These are phyloP conservation scores for Hydroisotoma schaefferi DNA, from an alignment of 2,888 invertebrate genomes.

Conservation along the genomic window DNA sequence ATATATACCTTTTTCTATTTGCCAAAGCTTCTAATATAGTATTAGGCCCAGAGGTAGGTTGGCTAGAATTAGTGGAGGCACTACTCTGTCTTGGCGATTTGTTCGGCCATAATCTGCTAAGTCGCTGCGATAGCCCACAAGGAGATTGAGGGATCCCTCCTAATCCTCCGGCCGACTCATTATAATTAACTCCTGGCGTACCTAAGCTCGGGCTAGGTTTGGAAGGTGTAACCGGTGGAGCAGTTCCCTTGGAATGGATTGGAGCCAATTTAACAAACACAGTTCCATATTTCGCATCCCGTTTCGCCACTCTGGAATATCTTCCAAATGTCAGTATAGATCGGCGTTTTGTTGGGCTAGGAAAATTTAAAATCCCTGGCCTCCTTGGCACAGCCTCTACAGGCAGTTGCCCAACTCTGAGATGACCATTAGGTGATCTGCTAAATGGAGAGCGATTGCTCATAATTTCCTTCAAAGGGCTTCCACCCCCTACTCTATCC, in stretches of 20 bases:
- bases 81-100: not conserved
- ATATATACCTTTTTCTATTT: conserved; percentile 24
- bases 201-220: conserved; percentile 11
- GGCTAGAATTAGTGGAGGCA: conserved; percentile 7
- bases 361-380: conserved; percentile 16
- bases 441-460: conserved; percentile 22
- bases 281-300: conserved; percentile 23
- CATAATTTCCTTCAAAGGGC: conserved; percentile 31
- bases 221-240: conserved; percentile 6
- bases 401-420: conserved; percentile 33
- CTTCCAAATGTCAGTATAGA: conserved; percentile 8
- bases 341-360: conserved; percentile 10
- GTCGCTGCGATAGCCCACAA: conserved; percentile 24
- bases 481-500: not conserved
- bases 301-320: conserved; percentile 14
- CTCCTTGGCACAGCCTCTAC: not conserved
- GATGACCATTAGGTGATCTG: conserved; percentile 26
- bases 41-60: conserved; percentile 11
- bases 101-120: conserved; percentile 28
- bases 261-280: conserved; percentile 39
- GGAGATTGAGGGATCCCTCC: conserved; percentile 27
- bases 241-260: conserved; percentile 25
- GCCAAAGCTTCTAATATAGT: conserved; percentile 30
- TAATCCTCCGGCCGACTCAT: conserved; percentile 17
- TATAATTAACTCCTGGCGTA: conserved; percentile 8